Conservation (phyloP, 2,888 invertebrate species). For the Volucella inflata region DNA sequence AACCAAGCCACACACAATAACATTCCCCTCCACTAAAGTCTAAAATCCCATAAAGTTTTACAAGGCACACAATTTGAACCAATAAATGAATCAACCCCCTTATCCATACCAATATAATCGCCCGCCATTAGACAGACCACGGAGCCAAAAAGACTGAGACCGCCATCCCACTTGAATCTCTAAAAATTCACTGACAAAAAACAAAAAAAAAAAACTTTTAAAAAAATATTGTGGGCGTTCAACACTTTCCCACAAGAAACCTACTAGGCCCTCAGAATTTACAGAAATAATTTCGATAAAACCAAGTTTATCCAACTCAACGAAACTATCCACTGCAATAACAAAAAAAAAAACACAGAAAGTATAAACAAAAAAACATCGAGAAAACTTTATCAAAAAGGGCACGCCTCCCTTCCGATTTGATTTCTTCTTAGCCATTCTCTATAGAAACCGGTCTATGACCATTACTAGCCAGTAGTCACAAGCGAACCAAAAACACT, state of each 20-base stretch:
- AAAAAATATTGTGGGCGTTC: conserved; percentile 81
- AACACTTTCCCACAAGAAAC: conserved; percentile 81
- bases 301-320: conserved; percentile 55
- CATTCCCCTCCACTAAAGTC: too few relatives aligned
- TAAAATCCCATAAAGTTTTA: too few relatives aligned
- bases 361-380: conserved; percentile 18
- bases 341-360: conserved; percentile 21
- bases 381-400: conserved; percentile 34
- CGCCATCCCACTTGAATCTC: not conserved
- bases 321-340: conserved; percentile 34
- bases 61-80: too few relatives aligned
- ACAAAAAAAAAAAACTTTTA: conserved; percentile 77
- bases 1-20: too few relatives aligned
- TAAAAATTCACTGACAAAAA: conserved; percentile 67
- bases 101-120: too few relatives aligned
- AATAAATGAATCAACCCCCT: too few relatives aligned
- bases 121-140: conserved; percentile 61
- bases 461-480: conserved; percentile 30
- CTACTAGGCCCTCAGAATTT: conserved; percentile 61
- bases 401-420: conserved; percentile 50
- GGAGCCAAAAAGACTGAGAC: conserved; percentile 17
- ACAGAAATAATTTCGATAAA: conserved; percentile 52
- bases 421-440: conserved; percentile 26
- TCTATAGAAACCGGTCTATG: conserved; percentile 49
- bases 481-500: not conserved